A percentile compares a stretch with the other conserved stretches of the same genome.
phyloP scores from a whole-genome alignment of 1,140 invertebrate genomes.

The Arion vulgaris region DNA sequence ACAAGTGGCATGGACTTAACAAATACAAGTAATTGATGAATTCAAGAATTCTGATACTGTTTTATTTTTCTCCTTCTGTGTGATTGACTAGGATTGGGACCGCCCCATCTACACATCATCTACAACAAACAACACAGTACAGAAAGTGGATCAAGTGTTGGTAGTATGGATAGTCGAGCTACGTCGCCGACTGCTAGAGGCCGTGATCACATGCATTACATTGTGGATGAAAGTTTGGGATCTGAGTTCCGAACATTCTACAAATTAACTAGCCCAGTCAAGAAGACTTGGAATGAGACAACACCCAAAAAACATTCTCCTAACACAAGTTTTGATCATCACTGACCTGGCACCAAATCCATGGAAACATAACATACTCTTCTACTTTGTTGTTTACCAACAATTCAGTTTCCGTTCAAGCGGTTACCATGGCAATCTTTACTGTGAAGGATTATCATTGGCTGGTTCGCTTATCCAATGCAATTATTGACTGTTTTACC shows the following conservation, averaged over 20 bases:
- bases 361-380: no score
- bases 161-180: not conserved
- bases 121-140: not conserved
- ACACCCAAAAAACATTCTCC: not conserved
- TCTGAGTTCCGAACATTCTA: conserved; percentile 65
- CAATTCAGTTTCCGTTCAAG: no score
- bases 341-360: not conserved
- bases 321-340: conserved; percentile 21
- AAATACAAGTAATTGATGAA: no score
- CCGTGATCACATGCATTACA: conserved; percentile 43
- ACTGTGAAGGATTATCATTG: no score
- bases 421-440: no score
- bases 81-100: not conserved
- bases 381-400: no score
- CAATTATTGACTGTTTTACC: no score
- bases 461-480: no score
- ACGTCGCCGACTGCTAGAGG: not conserved
- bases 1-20: no score
- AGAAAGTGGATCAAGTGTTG: not conserved
- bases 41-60: no score
- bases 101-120: not conserved
- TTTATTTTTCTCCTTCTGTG: not conserved
- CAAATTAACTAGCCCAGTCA: conserved; percentile 62
- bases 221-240: conserved; percentile 54
- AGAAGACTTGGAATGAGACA: conserved; percentile 38